These are phyloP conservation scores for Habrosyne pyritoides DNA, from an alignment of 2,888 invertebrate genomes.

Conservation along the genomic window DNA sequence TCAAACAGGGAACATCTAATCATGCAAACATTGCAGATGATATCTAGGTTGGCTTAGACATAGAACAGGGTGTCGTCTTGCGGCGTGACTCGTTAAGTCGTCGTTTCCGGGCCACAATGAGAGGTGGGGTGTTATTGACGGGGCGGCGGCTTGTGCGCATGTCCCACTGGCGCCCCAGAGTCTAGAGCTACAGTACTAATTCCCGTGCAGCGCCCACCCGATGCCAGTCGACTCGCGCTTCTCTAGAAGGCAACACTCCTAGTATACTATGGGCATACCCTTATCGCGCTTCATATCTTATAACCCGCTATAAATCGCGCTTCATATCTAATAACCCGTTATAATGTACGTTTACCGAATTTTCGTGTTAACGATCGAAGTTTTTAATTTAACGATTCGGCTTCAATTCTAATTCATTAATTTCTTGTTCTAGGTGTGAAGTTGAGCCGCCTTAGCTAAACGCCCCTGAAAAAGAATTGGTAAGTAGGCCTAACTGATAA, in stretches of 20 bases:
- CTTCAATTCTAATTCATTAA: constrained; percentile 38
- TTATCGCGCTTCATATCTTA: constrained; percentile 41
- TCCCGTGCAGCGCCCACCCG: constrained; percentile 61
- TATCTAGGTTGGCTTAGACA: constrained; percentile 44
- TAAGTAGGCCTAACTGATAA: constrained; percentile 49
- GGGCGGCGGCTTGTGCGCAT: constrained; percentile 71
- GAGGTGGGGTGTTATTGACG: constrained; percentile 78
- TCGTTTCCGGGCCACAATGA: constrained; percentile 78
- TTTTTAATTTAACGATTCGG: background rate
- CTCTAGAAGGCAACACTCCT: constrained; percentile 55
- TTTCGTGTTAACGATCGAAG: background rate
- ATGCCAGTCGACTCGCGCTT: constrained; percentile 67
- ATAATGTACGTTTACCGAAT: constrained; percentile 49
- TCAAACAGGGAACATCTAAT: constrained; percentile 13
- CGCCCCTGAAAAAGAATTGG: constrained; percentile 49
- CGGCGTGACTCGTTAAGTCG: constrained; percentile 75
- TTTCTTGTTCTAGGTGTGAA: constrained; percentile 67
- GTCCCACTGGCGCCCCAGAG: constrained; percentile 75
- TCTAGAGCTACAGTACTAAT: constrained; percentile 75
- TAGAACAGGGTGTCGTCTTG: constrained; percentile 64
- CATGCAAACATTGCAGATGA: constrained; percentile 25
- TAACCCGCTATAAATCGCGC: constrained; percentile 50
- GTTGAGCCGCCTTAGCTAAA: constrained; percentile 40
- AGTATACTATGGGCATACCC: constrained; percentile 24
- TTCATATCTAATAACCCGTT: constrained; percentile 27